Evolutionary conservation across 1,140 invertebrate species (phyloP).

Genomic region (Cydia amplana): DNA sequence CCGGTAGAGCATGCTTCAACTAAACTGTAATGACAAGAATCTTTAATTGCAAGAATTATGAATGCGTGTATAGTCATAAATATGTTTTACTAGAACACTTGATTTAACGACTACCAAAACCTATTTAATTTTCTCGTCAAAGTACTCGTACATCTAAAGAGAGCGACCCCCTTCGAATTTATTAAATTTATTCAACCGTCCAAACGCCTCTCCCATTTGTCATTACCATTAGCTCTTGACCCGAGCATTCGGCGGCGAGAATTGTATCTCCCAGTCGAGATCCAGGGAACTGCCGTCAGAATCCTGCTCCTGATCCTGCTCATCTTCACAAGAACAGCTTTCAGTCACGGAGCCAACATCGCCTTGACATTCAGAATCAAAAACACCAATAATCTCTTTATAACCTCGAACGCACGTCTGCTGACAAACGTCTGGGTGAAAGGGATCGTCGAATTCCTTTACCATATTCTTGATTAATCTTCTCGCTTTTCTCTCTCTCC

Average conservation of each 20-base stretch:
- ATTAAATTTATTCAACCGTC: no score
- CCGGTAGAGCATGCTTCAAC: no score
- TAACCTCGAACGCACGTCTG: conserved; percentile 53
- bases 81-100: no score
- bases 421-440: conserved; percentile 54
- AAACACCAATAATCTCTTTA: conserved; percentile 48
- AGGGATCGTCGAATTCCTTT: conserved; percentile 45
- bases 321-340: conserved; percentile 43
- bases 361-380: conserved; percentile 30
- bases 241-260: conserved; percentile 53
- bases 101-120: no score
- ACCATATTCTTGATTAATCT: conserved; percentile 46
- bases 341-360: background rate
- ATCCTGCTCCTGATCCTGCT: background rate
- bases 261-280: conserved; percentile 68
- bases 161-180: no score
- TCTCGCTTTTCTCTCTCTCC: conserved; percentile 43
- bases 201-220: no score
- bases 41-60: no score
- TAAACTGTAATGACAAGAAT: no score
- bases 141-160: no score
- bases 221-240: background rate
- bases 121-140: no score
- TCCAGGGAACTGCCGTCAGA: conserved; percentile 60
- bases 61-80: no score